phyloP scores from a whole-genome alignment of 2,888 invertebrate genomes.

The Gonocerus acuteangulatus region DNA sequence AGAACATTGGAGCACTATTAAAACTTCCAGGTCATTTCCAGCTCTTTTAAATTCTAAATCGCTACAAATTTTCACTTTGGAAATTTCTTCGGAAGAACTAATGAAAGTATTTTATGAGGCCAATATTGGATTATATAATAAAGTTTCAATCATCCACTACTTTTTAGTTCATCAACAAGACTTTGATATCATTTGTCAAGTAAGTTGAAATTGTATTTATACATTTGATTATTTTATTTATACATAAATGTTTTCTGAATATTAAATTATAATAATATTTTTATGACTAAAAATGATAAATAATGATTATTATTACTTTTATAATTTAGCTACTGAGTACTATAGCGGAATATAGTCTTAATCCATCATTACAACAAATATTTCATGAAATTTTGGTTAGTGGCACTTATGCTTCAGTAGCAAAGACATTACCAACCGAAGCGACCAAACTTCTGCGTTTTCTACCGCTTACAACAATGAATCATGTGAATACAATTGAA shows the following conservation, averaged over 20 bases:
- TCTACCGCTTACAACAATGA: slow-evolving; percentile 61
- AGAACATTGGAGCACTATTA: slow-evolving; percentile 22
- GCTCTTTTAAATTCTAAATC: slow-evolving; percentile 13
- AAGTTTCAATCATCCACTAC: slow-evolving; percentile 73
- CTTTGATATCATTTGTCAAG: slow-evolving; percentile 64
- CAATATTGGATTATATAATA: slow-evolving; percentile 46
- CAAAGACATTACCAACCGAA: slow-evolving; percentile 64
- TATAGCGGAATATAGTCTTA: slow-evolving; percentile 42
- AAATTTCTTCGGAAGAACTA: slow-evolving; percentile 26
- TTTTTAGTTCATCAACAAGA: slow-evolving; percentile 71
- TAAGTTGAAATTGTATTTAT: slow-evolving; percentile 41
- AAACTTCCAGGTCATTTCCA: neutral
- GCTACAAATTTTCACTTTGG: slow-evolving; percentile 17
- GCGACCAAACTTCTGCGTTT: slow-evolving; percentile 59
- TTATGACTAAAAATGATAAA: neutral
- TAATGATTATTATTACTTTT: neutral
- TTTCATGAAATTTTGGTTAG: slow-evolving; percentile 76
- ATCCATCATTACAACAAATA: slow-evolving; percentile 56
- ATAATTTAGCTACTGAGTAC: slow-evolving; percentile 38
- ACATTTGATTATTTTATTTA: neutral
- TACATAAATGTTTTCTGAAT: neutral
- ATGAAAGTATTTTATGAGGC: slow-evolving; percentile 27
- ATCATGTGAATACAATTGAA: slow-evolving; percentile 53
- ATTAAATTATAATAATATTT: neutral
- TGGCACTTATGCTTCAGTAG: slow-evolving; percentile 61